Conservation (phyloP, 1,140 invertebrate species). For the Macrosteles quadrilineatus region DNA sequence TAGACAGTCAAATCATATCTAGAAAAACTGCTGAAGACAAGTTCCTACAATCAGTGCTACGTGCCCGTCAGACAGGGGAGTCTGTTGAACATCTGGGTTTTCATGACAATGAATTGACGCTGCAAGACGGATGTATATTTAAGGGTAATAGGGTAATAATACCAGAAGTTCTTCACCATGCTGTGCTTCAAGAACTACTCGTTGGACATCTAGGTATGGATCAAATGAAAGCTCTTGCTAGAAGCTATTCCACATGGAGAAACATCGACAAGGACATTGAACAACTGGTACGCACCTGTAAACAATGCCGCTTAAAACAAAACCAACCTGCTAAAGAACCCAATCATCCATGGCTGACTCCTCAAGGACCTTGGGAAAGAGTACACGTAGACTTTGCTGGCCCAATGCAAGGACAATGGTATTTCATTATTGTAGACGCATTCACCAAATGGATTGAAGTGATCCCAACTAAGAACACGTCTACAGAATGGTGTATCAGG, state of each 20-base stretch:
- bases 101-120: no score
- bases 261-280: conserved; percentile 53
- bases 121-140: no score
- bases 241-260: conserved; percentile 55
- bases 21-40: no score
- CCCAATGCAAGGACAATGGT: conserved; percentile 40
- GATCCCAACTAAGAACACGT: background rate
- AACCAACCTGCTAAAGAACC: background rate
- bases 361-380: conserved; percentile 47
- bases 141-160: background rate
- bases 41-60: no score
- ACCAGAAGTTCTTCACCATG: background rate
- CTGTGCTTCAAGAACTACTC: conserved; percentile 52
- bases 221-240: conserved; percentile 57
- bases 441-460: conserved; percentile 45
- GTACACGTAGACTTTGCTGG: conserved; percentile 51
- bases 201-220: conserved; percentile 53
- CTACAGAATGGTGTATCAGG: no score
- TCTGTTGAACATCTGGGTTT: no score
- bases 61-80: no score
- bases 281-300: conserved; percentile 46
- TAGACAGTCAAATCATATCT: no score
- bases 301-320: conserved; percentile 32
- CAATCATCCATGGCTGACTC: conserved; percentile 43
- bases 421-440: conserved; percentile 50